Conservation (phyloP, 2,888 invertebrate genomes). For the Trissolcus japonicus region DNA sequence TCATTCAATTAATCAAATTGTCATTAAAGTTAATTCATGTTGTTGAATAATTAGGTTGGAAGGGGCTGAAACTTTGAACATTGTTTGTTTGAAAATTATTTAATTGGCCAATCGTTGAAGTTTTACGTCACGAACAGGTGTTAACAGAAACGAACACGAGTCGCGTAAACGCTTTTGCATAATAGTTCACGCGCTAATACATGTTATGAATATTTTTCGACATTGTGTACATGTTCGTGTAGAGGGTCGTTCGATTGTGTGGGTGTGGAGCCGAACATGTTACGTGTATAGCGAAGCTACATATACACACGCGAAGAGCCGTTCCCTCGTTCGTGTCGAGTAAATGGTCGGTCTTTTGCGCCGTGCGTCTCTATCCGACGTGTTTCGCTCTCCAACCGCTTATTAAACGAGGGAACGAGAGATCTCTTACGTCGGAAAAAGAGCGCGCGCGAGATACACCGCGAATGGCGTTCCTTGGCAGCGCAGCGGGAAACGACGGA, state of each 20-base stretch:
- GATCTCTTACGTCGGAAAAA: constrained; percentile 48
- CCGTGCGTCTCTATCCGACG: constrained; percentile 32
- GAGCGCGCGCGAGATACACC: constrained; percentile 52
- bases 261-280: neutral
- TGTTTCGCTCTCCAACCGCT: constrained; percentile 45
- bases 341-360: constrained; percentile 29
- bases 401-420: constrained; percentile 56
- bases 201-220: constrained; percentile 23
- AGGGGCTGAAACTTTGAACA: no score
- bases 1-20: no score
- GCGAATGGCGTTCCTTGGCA: constrained; percentile 43
- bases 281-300: neutral
- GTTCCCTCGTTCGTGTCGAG: constrained; percentile 24
- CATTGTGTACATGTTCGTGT: constrained; percentile 4
- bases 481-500: constrained; percentile 41
- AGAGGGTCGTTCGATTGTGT: neutral
- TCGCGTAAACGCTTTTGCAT: constrained; percentile 11
- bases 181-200: constrained; percentile 7
- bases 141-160: neutral
- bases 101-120: no score
- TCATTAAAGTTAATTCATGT: no score
- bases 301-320: neutral
- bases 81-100: no score
- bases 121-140: neutral
- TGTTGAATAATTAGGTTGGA: no score